Evolutionary conservation across 2,113 vertebrate genomes (phyloP).

Genomic region (Heterocephalus glaber): DNA sequence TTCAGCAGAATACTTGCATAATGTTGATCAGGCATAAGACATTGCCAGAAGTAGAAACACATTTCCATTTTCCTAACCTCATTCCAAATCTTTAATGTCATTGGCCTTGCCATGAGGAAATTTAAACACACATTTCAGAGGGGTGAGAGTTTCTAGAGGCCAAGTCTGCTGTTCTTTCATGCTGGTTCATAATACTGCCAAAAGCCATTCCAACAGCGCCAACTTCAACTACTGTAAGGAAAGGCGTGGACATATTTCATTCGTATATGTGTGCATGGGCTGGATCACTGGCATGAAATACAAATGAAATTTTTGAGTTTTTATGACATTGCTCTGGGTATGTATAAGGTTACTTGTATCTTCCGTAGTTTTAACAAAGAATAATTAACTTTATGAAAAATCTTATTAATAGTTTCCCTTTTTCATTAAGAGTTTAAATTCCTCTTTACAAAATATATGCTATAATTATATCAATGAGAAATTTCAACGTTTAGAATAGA

Average conservation of each 20-base stretch:
- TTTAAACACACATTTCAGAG: constrained; percentile 29
- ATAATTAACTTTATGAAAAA: constrained; percentile 53
- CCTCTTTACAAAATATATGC: constrained; percentile 25
- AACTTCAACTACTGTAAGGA: constrained; percentile 40
- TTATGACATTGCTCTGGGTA: background rate
- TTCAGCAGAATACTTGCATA: constrained; percentile 56
- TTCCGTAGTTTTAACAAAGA: constrained; percentile 24
- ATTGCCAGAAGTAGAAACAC: constrained; percentile 34
- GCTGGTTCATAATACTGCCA: constrained; percentile 46
- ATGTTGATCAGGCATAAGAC: constrained; percentile 57
- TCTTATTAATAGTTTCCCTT: constrained; percentile 45
- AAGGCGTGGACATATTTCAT: background rate
- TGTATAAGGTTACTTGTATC: background rate
- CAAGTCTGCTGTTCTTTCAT: constrained; percentile 32
- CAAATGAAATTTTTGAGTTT: constrained; percentile 20
- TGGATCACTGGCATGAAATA: constrained; percentile 9
- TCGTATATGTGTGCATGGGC: background rate
- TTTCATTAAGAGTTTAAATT: constrained; percentile 27
- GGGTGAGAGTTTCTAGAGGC: constrained; percentile 35
- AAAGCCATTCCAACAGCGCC: constrained; percentile 33
- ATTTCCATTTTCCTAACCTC: constrained; percentile 67
- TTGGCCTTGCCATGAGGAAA: constrained; percentile 44
- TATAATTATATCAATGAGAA: constrained; percentile 32
- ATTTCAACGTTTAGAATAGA: constrained; percentile 40
- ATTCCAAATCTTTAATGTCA: constrained; percentile 44